Evolutionary conservation across 1,140 invertebrate genomes (phyloP), one percentile per base, ranked within the genome.

Genomic region (Drosophila jambulina): DNA sequence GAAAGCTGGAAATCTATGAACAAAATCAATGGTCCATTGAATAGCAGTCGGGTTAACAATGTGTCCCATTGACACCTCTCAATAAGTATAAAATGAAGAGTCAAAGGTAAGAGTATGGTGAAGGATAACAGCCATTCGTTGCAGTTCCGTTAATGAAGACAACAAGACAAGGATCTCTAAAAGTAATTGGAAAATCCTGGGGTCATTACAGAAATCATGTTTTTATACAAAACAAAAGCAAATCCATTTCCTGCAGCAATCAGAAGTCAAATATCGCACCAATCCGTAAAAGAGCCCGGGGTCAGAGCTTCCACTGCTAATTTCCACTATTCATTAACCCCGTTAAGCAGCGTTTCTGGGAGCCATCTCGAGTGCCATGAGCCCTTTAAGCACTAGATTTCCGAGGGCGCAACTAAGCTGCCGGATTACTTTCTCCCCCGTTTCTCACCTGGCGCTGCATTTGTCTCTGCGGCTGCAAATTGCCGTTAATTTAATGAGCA

Each of bases 401-500:
- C 23, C 43, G 17, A 19, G 19, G 34, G 10, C 36, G 17, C 25
- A 51, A 9, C 27, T 27, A 49, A 51, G 32, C 42, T 68, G 32
- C 53, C 56, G 29, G 29, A 34, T 54, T 29, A 51, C 27, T 23
- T 15, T 34, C 53, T 58, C 53, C 48, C 51, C 49, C 65, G 27
- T 19, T 29, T 36, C 34, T 38, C 65, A 71, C 69, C 51, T 71
- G 59, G 45, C 71, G 40, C n/a, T 82, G 80, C 70, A 82, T 78
- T 85, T 82, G 75, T 87, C 75, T 82, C 79, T 82, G 59, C 48
- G 79, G 67, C 83, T 63, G 80, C 70, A 72, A 86, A 86, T 87
- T 87, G 83, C 59, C 75, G 76, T 82, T 86, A 86, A 87, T 79
- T 86, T 86, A 86, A 86, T 87, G 83, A 83, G 80, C 75, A 79